phyloP scores from a whole-genome alignment of 2,888 invertebrate species.

The Scaptomyza parva region DNA sequence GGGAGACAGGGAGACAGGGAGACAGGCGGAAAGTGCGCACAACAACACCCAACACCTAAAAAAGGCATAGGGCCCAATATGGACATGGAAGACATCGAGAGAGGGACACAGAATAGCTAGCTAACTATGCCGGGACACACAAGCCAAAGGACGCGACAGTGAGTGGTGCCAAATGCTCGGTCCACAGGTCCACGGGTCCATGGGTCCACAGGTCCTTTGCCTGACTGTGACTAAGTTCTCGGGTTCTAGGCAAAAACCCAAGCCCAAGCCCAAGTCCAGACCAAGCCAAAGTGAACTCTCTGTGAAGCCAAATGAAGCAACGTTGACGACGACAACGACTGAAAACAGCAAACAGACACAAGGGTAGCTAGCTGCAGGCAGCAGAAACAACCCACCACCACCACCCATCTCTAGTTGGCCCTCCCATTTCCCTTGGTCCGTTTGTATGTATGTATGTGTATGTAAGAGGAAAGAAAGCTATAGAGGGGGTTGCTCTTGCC shows the following conservation, averaged over 20 bases:
- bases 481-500: slow-evolving; percentile 50
- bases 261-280: neutral
- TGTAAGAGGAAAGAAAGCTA: neutral
- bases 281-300: slow-evolving; percentile 48
- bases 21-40: slow-evolving; percentile 57
- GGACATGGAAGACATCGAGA: neutral
- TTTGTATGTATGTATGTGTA: neutral
- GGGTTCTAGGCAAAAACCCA: slow-evolving; percentile 16
- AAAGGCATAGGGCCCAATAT: slow-evolving; percentile 17
- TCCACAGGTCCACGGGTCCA: slow-evolving; percentile 8
- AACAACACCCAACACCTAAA: slow-evolving; percentile 50
- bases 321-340: slow-evolving; percentile 13
- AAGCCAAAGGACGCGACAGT: slow-evolving; percentile 55
- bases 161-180: slow-evolving; percentile 66
- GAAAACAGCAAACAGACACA: slow-evolving; percentile 30
- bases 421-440: neutral
- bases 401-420: neutral
- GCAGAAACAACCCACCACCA: slow-evolving; percentile 12
- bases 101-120: neutral
- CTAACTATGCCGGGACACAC: neutral
- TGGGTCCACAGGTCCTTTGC: neutral
- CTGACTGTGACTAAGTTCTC: neutral
- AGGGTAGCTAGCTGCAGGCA: slow-evolving; percentile 44
- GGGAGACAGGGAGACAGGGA: no score
- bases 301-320: slow-evolving; percentile 64